Evolutionary conservation across 2,113 vertebrate genomes (phyloP), one percentile per base, ranked within the genome.

Genomic region (Trichomycterus rosablanca): DNA sequence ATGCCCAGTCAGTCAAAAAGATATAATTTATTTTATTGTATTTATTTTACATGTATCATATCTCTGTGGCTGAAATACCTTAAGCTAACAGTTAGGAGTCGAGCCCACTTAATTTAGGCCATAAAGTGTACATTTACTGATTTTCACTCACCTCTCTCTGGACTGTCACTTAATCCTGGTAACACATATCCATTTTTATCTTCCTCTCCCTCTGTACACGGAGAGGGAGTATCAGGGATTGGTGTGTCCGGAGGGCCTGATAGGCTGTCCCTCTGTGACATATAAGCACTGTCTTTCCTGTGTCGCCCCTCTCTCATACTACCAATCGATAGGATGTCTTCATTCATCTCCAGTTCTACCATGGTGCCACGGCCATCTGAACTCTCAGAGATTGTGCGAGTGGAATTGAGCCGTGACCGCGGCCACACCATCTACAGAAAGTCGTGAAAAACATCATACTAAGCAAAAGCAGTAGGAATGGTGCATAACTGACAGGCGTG

Each of bases 111-210:
- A n/a, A n/a, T n/a, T n/a, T n/a, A n/a, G n/a, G n/a, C n/a, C n/a
- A n/a, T n/a, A n/a, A n/a, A n/a, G n/a, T n/a, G n/a, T n/a, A n/a
- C 18, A 5, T 35, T 22, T 16, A 9, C 16, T 28, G 40, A 42
- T 56, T 11, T 23, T 18, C 39, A 44, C 11, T 74, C 34, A 88
- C 86, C 86, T 87, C 70, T 85, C 59, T 86, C 78, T 79, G 88
- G 90, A 68, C 83, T 89, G 35, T 83, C 78, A 52, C 85, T 65
- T 20, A 76, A 61, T 63, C 85, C 89, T 45, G 93, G 93, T 77
- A 93, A 87, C 43, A 97, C 92, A 2, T 97, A 96, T 69, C 89
- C 94, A 3, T 93, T 91, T 66, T 86, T 77, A 26, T 94, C 92
- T 30, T 93, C 92, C 60, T 90, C 76, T 20, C 63, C 84, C 68